phyloP scores from a whole-genome alignment of 2,888 invertebrate genomes.

The Salticus scenicus region DNA sequence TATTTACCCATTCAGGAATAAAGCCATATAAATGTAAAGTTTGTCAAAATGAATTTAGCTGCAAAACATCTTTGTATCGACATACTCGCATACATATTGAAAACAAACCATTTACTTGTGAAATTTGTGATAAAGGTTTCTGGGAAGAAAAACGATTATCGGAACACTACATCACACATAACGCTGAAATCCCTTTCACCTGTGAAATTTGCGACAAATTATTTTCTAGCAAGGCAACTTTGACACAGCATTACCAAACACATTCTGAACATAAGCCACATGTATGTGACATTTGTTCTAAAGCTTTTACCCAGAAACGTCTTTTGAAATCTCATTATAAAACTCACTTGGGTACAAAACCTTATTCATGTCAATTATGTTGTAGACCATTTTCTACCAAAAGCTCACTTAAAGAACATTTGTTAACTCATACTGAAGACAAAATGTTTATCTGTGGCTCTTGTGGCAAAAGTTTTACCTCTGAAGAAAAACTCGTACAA shows the following conservation, averaged over 20 bases:
- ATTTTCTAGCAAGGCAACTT: not conserved
- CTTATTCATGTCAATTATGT: not conserved
- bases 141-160: not conserved
- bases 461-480: not conserved
- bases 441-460: not conserved
- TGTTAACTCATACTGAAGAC: not conserved
- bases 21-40: not conserved
- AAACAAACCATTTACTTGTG: not conserved
- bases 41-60: not conserved
- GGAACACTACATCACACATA: not conserved
- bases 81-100: not conserved
- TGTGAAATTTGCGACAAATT: not conserved
- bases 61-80: not conserved
- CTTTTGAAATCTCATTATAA: not conserved
- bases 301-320: not conserved
- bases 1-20: not conserved
- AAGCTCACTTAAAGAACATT: not conserved
- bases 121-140: not conserved
- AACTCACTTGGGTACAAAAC: not conserved
- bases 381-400: not conserved
- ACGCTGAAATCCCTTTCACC: not conserved
- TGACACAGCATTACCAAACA: not conserved
- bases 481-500: not conserved
- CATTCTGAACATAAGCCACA: not conserved
- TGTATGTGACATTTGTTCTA: not conserved